Base-by-base conservation (phyloP, 2,113 vertebrate genomes). In the Solea solea region DNA sequence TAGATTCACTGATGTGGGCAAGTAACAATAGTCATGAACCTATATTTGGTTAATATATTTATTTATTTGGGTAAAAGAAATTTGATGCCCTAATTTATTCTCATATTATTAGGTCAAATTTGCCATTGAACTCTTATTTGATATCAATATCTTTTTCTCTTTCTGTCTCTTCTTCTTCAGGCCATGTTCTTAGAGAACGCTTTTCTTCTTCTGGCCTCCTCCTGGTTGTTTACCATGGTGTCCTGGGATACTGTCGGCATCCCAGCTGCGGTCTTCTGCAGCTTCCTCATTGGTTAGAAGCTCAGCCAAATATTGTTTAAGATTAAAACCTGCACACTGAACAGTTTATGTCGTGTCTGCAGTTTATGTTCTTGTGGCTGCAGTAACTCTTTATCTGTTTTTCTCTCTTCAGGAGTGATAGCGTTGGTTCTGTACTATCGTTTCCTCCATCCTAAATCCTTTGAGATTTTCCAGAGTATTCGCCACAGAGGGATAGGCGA, bases 391-490 rank as follows among this genome's bases (percentile, higher is more conserved):
- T 46, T 44, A 88, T 57, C 51, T 81, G 10, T 14, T 34, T 82
- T 86, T 65, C 82, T 49, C 75, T 90, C 60, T 84, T 0, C 78
- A 96, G 95, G 95, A 76, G 74, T 92, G 0, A 80, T 90, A 55
- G 94, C 95, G 0, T 76, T 96, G 81, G 87, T 94, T 3, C 16
- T 94, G 39, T 95, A 95, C 78, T 96, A 95, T 77, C 94, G 94
- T 65, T 93, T 96, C 70, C 91, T 96, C 1, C 96, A 96, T 14
- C 95, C 96, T 0, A 95, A 94, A 9, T 95, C 95, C 61, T 83
- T 95, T 2, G 94, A 94, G 88, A 95, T 95, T 82, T 90, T 93
- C 78, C 93, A 90, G 68, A 88, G 90, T 64, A 91, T 94, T 42
- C 74, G 77, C 59, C 90, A 76, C 66, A 81, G 86, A 50, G 61